These are phyloP conservation scores for Sialis fuliginosa DNA, from an alignment of 2,888 invertebrate genomes.

Conservation along the genomic window DNA sequence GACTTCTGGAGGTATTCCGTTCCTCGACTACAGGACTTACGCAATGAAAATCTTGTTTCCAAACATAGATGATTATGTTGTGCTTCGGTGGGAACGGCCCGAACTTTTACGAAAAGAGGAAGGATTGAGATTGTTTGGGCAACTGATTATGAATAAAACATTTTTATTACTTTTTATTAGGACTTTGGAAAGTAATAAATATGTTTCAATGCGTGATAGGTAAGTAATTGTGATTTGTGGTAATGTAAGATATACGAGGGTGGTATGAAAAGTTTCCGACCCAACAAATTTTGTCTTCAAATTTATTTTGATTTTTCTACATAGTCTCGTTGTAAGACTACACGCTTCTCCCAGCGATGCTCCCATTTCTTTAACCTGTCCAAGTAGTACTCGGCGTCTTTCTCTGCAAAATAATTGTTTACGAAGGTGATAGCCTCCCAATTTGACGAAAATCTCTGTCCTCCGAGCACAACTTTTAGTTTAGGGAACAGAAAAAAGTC, in stretches of 20 bases:
- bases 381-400: slow-evolving; percentile 10
- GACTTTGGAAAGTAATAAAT: slow-evolving; percentile 81
- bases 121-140: slow-evolving; percentile 83
- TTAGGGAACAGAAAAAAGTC: neutral
- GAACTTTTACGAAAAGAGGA: slow-evolving; percentile 83
- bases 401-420: too few species aligned
- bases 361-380: slow-evolving; percentile 10
- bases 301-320: slow-evolving; percentile 10
- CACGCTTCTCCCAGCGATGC: slow-evolving; percentile 9
- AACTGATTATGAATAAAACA: slow-evolving; percentile 94
- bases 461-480: slow-evolving; percentile 9
- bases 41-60: slow-evolving; percentile 97
- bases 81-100: slow-evolving; percentile 82
- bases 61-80: slow-evolving; percentile 88
- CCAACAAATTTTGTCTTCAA: slow-evolving; percentile 7
- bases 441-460: slow-evolving; percentile 11
- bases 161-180: slow-evolving; percentile 92
- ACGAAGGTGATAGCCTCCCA: slow-evolving; percentile 8
- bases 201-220: slow-evolving; percentile 26
- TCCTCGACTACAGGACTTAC: slow-evolving; percentile 92
- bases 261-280: slow-evolving; percentile 9
- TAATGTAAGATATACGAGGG: slow-evolving; percentile 1
- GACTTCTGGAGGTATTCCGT: slow-evolving; percentile 89
- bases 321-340: slow-evolving; percentile 8
- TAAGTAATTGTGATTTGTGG: slow-evolving; percentile 5